These are phyloP conservation scores for Busseola fusca DNA, from an alignment of 2,888 invertebrate genomes.

Conservation along the genomic window DNA sequence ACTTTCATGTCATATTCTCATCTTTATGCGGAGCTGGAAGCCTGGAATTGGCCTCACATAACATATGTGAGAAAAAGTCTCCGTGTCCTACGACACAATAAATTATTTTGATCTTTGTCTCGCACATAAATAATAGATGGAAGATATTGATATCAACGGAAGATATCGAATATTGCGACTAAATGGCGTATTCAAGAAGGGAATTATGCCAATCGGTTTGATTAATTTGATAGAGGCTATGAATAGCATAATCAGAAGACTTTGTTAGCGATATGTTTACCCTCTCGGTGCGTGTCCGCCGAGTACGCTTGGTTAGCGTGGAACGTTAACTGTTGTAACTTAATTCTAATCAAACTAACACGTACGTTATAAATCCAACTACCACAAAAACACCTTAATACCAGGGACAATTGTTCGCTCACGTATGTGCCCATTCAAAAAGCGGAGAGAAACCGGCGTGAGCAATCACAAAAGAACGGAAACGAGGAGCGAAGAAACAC, in stretches of 20 bases:
- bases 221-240: conserved; percentile 46
- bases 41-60: conserved; percentile 77
- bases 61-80: conserved; percentile 73
- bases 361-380: conserved; percentile 61
- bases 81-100: conserved; percentile 70
- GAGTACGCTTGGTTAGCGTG: conserved; percentile 14
- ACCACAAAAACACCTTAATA: conserved; percentile 75
- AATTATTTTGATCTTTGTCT: conserved; percentile 73
- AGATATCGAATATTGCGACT: conserved; percentile 41
- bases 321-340: conserved; percentile 25
- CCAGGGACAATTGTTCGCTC: conserved; percentile 77
- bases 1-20: conserved; percentile 86
- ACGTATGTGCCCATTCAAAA: conserved; percentile 80
- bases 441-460: conserved; percentile 73
- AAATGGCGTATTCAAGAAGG: conserved; percentile 47
- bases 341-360: conserved; percentile 60
- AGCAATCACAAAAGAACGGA: conserved; percentile 81
- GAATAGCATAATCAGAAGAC: conserved; percentile 29
- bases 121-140: conserved; percentile 67
- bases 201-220: conserved; percentile 47
- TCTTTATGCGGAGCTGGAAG: conserved; percentile 80
- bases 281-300: conserved; percentile 2
- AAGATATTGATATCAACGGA: conserved; percentile 65
- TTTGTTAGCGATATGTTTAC: conserved; percentile 10
- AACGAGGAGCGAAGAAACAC: conserved; percentile 81